Evolutionary conservation across 2,797 vertebrate species (phyloP).

Genomic region (Capromys pilorides): DNA sequence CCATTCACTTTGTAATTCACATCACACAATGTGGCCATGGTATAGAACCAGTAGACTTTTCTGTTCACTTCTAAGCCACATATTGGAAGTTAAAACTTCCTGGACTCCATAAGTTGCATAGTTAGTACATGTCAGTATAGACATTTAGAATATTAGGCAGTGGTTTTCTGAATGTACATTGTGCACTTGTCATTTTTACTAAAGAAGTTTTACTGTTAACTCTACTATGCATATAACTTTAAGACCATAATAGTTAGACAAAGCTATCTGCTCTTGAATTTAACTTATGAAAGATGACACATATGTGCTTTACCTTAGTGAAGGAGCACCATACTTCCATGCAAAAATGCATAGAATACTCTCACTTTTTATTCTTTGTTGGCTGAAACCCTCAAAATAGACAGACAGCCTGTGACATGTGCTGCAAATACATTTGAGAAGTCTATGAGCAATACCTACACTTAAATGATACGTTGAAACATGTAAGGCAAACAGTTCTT

Average conservation of each 20-base stretch:
- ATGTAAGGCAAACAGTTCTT: conserved; percentile 72
- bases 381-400: conserved; percentile 16
- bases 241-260: background rate
- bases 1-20: background rate
- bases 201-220: conserved; percentile 7
- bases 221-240: background rate
- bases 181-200: background rate
- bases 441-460: background rate
- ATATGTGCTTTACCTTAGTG: background rate
- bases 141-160: background rate
- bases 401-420: conserved; percentile 38
- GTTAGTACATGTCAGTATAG: background rate
- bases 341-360: conserved; percentile 26
- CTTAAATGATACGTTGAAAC: conserved; percentile 70
- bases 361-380: conserved; percentile 51
- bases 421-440: conserved; percentile 64
- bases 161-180: background rate
- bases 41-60: background rate
- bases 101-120: background rate
- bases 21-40: background rate
- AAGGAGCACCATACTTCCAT: background rate
- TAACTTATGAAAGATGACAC: background rate
- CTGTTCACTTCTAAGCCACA: background rate
- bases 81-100: background rate
- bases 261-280: background rate